Percentiles rank a stretch among this genome's conserved stretches.
These are phyloP conservation scores for Colinus virginianus DNA, from an alignment of 2,113 vertebrate genomes.

Conservation along the genomic window DNA sequence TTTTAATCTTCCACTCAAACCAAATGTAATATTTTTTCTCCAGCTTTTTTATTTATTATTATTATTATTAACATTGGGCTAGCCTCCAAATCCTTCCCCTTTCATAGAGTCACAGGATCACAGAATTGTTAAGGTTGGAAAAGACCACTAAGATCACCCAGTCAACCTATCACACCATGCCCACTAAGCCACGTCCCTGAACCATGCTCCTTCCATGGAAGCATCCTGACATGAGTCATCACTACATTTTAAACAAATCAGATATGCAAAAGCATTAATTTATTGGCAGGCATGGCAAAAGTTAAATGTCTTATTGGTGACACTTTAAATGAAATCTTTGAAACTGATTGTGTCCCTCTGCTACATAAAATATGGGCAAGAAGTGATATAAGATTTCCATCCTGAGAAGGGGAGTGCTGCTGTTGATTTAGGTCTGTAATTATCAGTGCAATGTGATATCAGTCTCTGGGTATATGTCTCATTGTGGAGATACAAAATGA, in stretches of 20 bases:
- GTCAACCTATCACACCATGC: too few relatives aligned
- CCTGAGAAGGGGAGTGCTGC: neutral
- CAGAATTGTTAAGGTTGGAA: too few relatives aligned
- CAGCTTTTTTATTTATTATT: neutral
- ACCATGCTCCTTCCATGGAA: neutral
- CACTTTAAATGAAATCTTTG: neutral
- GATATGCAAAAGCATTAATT: neutral
- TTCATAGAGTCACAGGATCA: neutral
- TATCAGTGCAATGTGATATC: neutral
- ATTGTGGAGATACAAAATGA: neutral
- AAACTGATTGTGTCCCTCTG: neutral
- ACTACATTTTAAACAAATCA: neutral
- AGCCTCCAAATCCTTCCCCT: neutral
- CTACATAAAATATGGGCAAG: neutral
- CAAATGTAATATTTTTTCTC: neutral
- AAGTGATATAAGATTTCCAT: neutral
- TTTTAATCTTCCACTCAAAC: neutral
- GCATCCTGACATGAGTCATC: neutral
- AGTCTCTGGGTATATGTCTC: neutral
- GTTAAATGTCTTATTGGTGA: accelerated
- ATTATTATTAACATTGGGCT: neutral
- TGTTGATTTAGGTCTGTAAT: neutral
- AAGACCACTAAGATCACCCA: too few relatives aligned
- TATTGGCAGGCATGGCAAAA: neutral
- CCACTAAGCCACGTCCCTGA: too few relatives aligned